Base-by-base conservation (phyloP, 2,888 invertebrate genomes). In the Hypomecis punctinalis region DNA sequence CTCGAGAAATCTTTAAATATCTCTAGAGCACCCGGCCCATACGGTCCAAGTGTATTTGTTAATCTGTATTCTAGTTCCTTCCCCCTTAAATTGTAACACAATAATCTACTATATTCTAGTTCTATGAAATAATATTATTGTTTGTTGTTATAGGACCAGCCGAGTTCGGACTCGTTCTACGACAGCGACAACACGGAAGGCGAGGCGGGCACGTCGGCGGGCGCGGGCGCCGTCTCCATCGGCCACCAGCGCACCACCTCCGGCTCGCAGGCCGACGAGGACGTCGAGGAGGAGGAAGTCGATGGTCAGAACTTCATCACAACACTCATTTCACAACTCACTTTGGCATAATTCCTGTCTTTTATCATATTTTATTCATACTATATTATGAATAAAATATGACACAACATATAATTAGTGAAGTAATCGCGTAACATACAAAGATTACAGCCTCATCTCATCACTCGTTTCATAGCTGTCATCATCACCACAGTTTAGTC, bases 141-240 rank as follows among this genome's bases (percentile, higher is more conserved):
- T 23, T 0, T 35, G 46, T 40, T 35, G 6, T 42, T 36, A 62
- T 53, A 97, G 96, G 97, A 97, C 80, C 96, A 96, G 84, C 97
- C 96, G 0, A 97, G 97, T 77, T 97, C 97, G 0, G 97, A 98
- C 82, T 97, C 97, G 13, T 97, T 97, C 88, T 98, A 98, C 86
- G 98, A 98, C 80, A 98, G 97, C 76, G 97, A 97, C 83, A 96
- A 96, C 74, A 96, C 96, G 1, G 97, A 96, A 61, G 95, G 94
- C 0, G 96, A 94, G 79, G 93, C 80, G 36, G 93, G 84, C 63
- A 89, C 83, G 63, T 93, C 85, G 49, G 92, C 80, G 63, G 91
- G 79, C 58, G 93, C 82, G 68, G 82, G 68, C 72, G 86, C 80
- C 66, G 82, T 76, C 0, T 78, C 86, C 6, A 84, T 87, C 58